Evolutionary conservation across 2,888 invertebrate genomes (phyloP).

Genomic region (Digitonthophagus gazella): DNA sequence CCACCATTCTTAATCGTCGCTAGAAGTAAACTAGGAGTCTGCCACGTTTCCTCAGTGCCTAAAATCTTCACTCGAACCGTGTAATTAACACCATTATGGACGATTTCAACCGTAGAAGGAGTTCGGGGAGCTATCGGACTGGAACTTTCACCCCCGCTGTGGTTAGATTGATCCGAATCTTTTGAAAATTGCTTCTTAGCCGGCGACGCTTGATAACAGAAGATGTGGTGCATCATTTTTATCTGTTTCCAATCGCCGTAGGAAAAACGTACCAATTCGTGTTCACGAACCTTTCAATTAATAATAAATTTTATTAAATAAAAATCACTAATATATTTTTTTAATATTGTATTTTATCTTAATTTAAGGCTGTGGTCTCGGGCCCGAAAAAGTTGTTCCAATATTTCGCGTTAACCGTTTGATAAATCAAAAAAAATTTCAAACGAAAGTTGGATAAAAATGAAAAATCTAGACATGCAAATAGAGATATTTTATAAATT

Average conservation of each 20-base stretch:
- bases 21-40: slow-evolving; percentile 76
- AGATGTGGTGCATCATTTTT: slow-evolving; percentile 84
- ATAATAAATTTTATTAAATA: too few species aligned
- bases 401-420: too few species aligned
- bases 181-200: slow-evolving; percentile 78
- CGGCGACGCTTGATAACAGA: slow-evolving; percentile 84
- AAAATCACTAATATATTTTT: too few species aligned
- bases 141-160: slow-evolving; percentile 45
- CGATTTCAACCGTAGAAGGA: slow-evolving; percentile 48
- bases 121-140: slow-evolving; percentile 47
- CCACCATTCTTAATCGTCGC: slow-evolving; percentile 67
- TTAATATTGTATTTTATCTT: too few species aligned
- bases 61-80: slow-evolving; percentile 73
- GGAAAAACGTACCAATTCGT: slow-evolving; percentile 79
- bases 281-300: slow-evolving; percentile 63
- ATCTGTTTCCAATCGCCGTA: slow-evolving; percentile 82
- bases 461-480: too few species aligned
- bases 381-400: too few species aligned
- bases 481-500: too few species aligned
- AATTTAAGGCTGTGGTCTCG: too few species aligned
- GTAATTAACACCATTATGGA: slow-evolving; percentile 60
- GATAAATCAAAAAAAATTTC: too few species aligned
- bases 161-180: slow-evolving; percentile 62
- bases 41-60: slow-evolving; percentile 84
- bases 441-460: too few species aligned